A percentile compares a stretch with the other conserved stretches of the same genome.
Conservation (phyloP, 2,113 vertebrate genomes). For the Carassius auratus region DNA sequence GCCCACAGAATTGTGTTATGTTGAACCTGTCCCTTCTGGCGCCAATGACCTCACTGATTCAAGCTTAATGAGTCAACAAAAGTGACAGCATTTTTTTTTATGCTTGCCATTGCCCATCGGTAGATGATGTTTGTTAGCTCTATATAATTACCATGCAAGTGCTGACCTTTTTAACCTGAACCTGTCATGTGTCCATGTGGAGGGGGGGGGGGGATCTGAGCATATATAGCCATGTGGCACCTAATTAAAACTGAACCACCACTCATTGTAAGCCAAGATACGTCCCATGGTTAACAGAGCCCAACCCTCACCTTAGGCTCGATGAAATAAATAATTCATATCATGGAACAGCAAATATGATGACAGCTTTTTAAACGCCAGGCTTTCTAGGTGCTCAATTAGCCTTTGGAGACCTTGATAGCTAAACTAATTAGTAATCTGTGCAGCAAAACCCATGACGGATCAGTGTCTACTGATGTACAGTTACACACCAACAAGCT, state of each 20-base stretch:
- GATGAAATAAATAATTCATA: constrained; percentile 55
- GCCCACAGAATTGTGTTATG: not conserved
- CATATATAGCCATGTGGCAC: not conserved
- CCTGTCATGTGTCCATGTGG: not conserved
- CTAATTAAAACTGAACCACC: constrained; percentile 31
- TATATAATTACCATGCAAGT: not conserved
- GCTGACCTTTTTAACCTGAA: not conserved
- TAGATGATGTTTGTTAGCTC: constrained; percentile 6
- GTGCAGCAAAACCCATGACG: constrained; percentile 43
- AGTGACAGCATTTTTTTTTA: not conserved
- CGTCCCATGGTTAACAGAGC: constrained; percentile 21
- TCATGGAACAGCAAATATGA: constrained; percentile 62
- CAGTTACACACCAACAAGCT: no score
- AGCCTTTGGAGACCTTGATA: constrained; percentile 70
- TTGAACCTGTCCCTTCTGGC: not conserved
- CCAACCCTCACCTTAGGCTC: constrained; percentile 1
- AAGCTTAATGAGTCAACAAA: not conserved
- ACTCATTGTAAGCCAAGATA: constrained; percentile 26
- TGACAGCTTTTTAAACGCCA: constrained; percentile 63
- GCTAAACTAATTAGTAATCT: constrained; percentile 72
- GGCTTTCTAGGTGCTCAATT: constrained; percentile 71
- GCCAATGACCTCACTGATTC: constrained; percentile 4
- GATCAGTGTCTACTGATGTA: no score
- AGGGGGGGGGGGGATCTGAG: no score
- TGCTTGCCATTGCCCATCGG: constrained; percentile 1